Percentiles rank a stretch among this genome's conserved stretches.
Evolutionary conservation across 2,113 vertebrate species (phyloP).

Genomic region (Synchiropus splendidus): DNA sequence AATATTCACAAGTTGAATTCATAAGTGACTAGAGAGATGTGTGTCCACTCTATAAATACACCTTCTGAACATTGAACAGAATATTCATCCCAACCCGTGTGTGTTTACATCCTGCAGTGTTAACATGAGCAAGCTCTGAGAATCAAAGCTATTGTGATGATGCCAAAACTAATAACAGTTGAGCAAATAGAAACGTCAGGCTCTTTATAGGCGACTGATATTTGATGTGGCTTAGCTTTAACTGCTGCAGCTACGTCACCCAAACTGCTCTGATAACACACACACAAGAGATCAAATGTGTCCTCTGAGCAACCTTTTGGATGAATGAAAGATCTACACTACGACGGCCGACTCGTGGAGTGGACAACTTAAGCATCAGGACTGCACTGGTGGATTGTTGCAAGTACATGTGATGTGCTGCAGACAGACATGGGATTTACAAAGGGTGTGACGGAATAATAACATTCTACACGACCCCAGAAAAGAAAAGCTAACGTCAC

Average conservation of each 20-base stretch:
- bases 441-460: slow-evolving; percentile 38
- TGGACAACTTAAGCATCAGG: too few species aligned
- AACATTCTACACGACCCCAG: slow-evolving; percentile 31
- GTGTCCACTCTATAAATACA: slow-evolving; percentile 50
- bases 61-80: slow-evolving; percentile 23
- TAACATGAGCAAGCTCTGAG: slow-evolving; percentile 9
- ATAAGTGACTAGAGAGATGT: slow-evolving; percentile 29
- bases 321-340: too few species aligned
- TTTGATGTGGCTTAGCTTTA: too few species aligned
- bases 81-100: slow-evolving; percentile 40
- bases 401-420: slow-evolving; percentile 28
- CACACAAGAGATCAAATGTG: too few species aligned
- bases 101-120: slow-evolving; percentile 19
- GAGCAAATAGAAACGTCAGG: too few species aligned
- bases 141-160: too few species aligned
- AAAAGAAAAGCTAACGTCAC: slow-evolving; percentile 28
- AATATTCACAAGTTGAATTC: slow-evolving; percentile 59
- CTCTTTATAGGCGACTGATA: too few species aligned
- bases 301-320: too few species aligned
- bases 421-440: slow-evolving; percentile 30
- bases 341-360: too few species aligned
- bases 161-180: too few species aligned
- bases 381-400: slow-evolving; percentile 9
- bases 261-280: too few species aligned
- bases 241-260: too few species aligned